Percentiles rank a stretch among this genome's conserved stretches.
phyloP scores from a whole-genome alignment of 2,888 invertebrate species.

The Apodemia mormo region DNA sequence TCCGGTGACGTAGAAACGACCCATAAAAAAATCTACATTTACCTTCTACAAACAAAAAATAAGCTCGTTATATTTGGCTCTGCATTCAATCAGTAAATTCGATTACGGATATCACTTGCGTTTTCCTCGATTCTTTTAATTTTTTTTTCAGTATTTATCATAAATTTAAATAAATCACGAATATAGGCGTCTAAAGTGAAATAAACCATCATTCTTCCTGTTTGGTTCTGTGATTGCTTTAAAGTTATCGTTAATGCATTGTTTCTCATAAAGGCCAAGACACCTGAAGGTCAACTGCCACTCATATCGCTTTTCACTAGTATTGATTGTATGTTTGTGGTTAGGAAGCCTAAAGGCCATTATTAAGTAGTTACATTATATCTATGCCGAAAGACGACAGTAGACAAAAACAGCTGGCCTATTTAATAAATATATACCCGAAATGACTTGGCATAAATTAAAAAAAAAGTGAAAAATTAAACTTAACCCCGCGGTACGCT shows the following conservation, averaged over 20 bases:
- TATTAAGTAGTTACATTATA: neutral
- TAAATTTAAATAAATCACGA: neutral
- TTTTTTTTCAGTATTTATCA: no score
- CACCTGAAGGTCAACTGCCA: conserved; percentile 2
- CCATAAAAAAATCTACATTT: no score
- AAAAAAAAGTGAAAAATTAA: no score
- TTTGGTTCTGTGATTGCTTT: neutral
- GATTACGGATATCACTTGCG: no score
- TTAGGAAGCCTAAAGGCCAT: neutral
- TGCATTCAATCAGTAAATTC: no score
- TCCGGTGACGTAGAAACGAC: no score
- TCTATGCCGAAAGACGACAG: neutral
- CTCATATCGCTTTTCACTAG: neutral
- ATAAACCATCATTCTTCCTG: neutral
- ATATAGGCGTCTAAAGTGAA: neutral
- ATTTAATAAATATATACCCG: no score
- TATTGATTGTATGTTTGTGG: neutral
- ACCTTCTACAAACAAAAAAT: no score
- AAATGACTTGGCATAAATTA: no score
- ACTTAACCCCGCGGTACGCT: no score
- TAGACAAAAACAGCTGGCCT: neutral
- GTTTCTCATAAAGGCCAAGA: neutral
- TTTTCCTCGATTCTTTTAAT: no score
- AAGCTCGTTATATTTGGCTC: no score
- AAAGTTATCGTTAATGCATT: conserved; percentile 1